Conservation (phyloP, 2,797 vertebrate species). For the Pseudomugil gertrudae region DNA sequence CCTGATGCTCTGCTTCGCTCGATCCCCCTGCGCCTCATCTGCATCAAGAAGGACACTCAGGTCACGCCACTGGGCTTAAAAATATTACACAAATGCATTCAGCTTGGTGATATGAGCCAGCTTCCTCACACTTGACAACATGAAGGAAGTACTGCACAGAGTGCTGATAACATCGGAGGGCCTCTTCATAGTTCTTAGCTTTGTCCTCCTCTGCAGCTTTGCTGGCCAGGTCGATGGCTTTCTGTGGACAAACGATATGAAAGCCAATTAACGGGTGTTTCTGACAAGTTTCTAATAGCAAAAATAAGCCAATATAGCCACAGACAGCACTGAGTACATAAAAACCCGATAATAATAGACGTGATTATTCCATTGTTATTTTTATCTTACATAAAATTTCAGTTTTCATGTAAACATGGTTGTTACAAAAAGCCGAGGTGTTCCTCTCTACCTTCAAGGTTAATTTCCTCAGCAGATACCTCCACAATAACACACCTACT, state of each 20-base stretch:
- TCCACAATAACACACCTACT: background rate
- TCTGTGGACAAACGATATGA: conserved; percentile 76
- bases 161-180: conserved; percentile 87
- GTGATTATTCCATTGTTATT: too few relatives aligned
- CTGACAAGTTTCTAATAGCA: too few relatives aligned
- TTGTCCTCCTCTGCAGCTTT: conserved; percentile 94
- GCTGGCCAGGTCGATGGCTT: conserved; percentile 93
- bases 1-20: conserved; percentile 90
- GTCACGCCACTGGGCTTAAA: background rate
- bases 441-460: background rate
- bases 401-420: too few relatives aligned
- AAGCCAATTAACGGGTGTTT: background rate
- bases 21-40: conserved; percentile 92
- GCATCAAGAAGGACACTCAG: conserved; percentile 6
- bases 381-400: too few relatives aligned
- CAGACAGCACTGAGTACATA: background rate
- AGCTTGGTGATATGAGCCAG: too few relatives aligned
- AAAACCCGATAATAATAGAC: background rate
- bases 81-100: background rate
- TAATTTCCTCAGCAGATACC: background rate
- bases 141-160: conserved; percentile 94
- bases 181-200: conserved; percentile 93
- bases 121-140: conserved; percentile 88
- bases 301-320: background rate
- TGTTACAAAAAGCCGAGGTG: background rate